A percentile compares a stretch with the other conserved stretches of the same genome.
These are phyloP conservation scores for Xiphias gladius DNA, from an alignment of 2,113 vertebrate genomes.

Conservation along the genomic window DNA sequence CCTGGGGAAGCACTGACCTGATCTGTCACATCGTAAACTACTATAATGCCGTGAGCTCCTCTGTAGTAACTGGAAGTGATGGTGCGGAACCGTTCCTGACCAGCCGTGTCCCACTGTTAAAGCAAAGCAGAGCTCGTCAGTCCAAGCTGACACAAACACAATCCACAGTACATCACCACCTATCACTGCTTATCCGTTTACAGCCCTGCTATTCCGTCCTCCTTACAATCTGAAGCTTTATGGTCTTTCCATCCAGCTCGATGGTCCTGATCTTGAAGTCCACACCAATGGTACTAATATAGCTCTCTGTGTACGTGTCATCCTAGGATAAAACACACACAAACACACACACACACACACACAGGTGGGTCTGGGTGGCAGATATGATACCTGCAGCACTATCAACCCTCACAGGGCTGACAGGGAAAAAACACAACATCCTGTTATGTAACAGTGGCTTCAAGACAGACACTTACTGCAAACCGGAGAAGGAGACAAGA, in stretches of 20 bases:
- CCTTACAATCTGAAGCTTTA: slow-evolving; percentile 99
- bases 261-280: slow-evolving; percentile 99
- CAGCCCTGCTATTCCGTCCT: background rate
- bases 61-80: slow-evolving; percentile 99
- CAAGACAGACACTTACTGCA: slow-evolving; percentile 89
- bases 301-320: slow-evolving; percentile 98
- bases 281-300: slow-evolving; percentile 98
- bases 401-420: slow-evolving; percentile 3
- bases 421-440: background rate
- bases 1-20: slow-evolving; percentile 90
- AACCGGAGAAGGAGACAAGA: slow-evolving; percentile 98
- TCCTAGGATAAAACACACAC: slow-evolving; percentile 82
- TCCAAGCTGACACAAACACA: background rate
- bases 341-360: background rate
- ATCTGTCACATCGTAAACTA: slow-evolving; percentile 98
- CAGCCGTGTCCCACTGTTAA: slow-evolving; percentile 96
- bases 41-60: slow-evolving; percentile 98
- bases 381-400: background rate
- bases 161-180: background rate
- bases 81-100: slow-evolving; percentile 97
- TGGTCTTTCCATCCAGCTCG: slow-evolving; percentile 98
- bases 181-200: background rate
- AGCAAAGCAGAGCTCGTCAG: slow-evolving; percentile 19
- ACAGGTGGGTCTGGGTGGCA: slow-evolving; percentile 9
- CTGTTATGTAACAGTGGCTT: too few species aligned